Percentiles rank a stretch among this genome's conserved stretches.
These are phyloP conservation scores for Campylomormyrus numenius DNA, from an alignment of 2,113 vertebrate genomes.

Conservation along the genomic window DNA sequence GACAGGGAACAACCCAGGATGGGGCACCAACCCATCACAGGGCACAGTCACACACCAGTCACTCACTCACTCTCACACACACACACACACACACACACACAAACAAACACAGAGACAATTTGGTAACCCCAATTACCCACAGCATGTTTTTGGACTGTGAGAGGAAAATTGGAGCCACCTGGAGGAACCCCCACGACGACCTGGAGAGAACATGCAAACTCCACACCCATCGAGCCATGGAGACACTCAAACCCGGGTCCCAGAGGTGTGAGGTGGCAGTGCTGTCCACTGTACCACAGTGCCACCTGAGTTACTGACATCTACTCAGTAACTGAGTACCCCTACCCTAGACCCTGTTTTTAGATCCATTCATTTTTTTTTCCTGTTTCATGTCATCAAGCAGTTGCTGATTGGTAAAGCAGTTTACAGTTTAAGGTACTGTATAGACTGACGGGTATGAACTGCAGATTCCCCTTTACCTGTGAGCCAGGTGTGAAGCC, in stretches of 20 bases:
- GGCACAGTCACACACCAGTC: too few relatives aligned
- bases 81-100: too few relatives aligned
- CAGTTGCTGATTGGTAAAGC: neutral
- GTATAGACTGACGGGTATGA: neutral
- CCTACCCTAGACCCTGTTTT: neutral
- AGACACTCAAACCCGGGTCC: neutral
- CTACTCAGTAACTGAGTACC: neutral
- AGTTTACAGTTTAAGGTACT: neutral
- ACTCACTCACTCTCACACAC: too few relatives aligned
- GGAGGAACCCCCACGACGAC: neutral
- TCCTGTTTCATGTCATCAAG: neutral
- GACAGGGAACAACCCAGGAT: neutral
- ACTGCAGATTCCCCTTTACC: neutral
- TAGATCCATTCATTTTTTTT: neutral
- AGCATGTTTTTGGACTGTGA: neutral
- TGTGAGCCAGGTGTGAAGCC: too few relatives aligned
- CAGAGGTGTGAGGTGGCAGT: neutral
- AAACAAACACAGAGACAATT: neutral
- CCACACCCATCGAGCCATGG: neutral
- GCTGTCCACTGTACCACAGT: neutral
- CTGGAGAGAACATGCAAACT: neutral
- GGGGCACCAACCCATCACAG: neutral
- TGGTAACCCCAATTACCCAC: neutral
- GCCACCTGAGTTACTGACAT: neutral
- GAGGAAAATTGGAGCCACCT: neutral